Percentiles rank a stretch among this genome's conserved stretches.
Evolutionary conservation across 2,888 invertebrate genomes (phyloP).

Genomic region (Calameuta idolon): DNA sequence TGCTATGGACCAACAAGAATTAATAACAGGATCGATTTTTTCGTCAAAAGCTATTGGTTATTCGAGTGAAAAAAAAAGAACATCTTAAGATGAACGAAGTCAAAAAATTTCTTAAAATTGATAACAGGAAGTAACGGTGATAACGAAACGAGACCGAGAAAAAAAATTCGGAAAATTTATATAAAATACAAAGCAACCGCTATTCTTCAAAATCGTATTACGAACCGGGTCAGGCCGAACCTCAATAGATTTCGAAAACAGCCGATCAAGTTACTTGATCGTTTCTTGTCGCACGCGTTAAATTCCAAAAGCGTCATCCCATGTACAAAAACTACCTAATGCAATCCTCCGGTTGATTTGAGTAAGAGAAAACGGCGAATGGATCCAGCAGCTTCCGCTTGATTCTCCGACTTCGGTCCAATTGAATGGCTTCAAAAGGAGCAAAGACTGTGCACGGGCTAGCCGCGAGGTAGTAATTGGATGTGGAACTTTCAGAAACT

Average conservation of each 20-base stretch:
- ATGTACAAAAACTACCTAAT: not conserved
- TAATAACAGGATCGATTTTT: conserved; percentile 56
- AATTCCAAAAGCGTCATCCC: not conserved
- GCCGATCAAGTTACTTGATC: too few relatives aligned
- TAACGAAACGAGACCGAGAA: not conserved
- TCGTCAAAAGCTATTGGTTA: conserved; percentile 47
- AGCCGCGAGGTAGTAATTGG: not conserved
- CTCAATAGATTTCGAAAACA: too few relatives aligned
- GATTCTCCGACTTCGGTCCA: not conserved
- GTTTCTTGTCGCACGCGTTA: not conserved
- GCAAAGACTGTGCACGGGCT: not conserved
- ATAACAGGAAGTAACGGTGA: not conserved
- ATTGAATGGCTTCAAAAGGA: not conserved
- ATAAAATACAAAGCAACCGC: not conserved
- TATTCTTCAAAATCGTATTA: not conserved
- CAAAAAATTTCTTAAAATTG: not conserved
- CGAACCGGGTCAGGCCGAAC: too few relatives aligned
- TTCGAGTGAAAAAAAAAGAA: conserved; percentile 2
- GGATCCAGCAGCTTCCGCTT: not conserved
- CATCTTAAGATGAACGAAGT: not conserved
- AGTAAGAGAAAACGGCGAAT: not conserved
- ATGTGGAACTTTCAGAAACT: not conserved
- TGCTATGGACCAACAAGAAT: conserved; percentile 37
- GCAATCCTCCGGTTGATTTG: not conserved
- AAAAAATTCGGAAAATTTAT: not conserved